Evolutionary conservation across 2,797 vertebrate species (phyloP), one percentile per base, ranked within the genome.

Genomic region (Ispidina picta): DNA sequence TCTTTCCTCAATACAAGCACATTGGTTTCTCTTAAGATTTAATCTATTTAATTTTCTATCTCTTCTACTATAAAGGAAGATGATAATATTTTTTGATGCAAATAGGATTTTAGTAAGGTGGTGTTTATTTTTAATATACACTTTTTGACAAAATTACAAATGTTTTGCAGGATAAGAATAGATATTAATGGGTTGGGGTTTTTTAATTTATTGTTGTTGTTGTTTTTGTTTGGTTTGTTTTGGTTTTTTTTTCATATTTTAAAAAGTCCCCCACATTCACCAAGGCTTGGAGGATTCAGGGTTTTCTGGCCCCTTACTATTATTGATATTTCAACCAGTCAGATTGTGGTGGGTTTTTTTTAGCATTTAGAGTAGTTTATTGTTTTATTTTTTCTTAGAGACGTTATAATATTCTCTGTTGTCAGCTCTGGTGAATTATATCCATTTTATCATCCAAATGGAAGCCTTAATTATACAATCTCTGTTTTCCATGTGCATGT

Each of bases 401-500:
- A 80, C 74, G 46, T 83, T 84, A 91, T 54, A 89, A 88, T 92
- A 92, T 80, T 77, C 46, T 83, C 37, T 88, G 62, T 83, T 91
- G 44, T 89, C 88, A 78, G 66, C 48, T 82, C 73, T 54, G 15
- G 89, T 81, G 85, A 94, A 74, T 94, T 94, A 86, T 75, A 86
- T 88, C 31, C 77, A 64, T 95, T 94, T 92, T 92, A 90, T 55
- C 75, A 83, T 89, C 46, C 78, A 82, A 95, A 78, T 73, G 63
- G 79, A 92, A 95, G 60, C 49, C 25, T 90, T 93, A 95, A 96
- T 91, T 88, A 88, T 89, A 74, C 46, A 77, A 93, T 71, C 43
- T 90, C 84, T 89, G 77, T 88, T 93, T 94, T 86, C 65, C 78
- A 80, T 39, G 65, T 44, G 78, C 41, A 69, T 0, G 3, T 60